Evolutionary conservation across 2,113 vertebrate species (phyloP).

Genomic region (Holacanthus passer): DNA sequence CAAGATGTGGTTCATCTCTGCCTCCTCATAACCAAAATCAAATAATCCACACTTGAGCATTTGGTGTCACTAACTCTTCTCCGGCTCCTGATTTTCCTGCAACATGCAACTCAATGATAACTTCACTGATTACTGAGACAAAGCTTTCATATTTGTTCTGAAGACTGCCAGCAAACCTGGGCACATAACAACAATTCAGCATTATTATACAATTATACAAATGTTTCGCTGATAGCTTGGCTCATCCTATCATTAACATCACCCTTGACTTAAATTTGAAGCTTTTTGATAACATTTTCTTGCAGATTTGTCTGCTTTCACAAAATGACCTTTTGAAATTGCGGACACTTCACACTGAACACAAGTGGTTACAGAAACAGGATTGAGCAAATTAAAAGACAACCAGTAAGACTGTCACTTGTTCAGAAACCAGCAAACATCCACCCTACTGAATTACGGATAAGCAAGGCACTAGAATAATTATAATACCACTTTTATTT

Average conservation of each 20-base stretch:
- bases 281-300: too few relatives aligned
- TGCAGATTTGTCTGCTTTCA: too few relatives aligned
- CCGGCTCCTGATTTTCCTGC: neutral
- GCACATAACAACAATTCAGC: neutral
- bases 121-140: neutral
- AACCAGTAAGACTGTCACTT: neutral
- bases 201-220: neutral
- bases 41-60: neutral
- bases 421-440: neutral
- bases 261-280: too few relatives aligned
- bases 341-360: too few relatives aligned
- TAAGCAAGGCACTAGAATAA: neutral
- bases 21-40: neutral
- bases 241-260: neutral
- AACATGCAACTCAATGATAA: slow-evolving; percentile 9
- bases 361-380: slow-evolving; percentile 18
- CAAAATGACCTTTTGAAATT: neutral
- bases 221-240: neutral
- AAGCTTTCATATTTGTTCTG: neutral
- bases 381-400: neutral
- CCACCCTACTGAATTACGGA: neutral
- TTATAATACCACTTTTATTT: neutral
- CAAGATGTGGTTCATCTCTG: neutral
- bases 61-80: neutral
- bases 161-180: neutral